Evolutionary conservation across 2,888 invertebrate species (phyloP), one percentile per base, ranked within the genome.

Genomic region (Apamea epomidion): DNA sequence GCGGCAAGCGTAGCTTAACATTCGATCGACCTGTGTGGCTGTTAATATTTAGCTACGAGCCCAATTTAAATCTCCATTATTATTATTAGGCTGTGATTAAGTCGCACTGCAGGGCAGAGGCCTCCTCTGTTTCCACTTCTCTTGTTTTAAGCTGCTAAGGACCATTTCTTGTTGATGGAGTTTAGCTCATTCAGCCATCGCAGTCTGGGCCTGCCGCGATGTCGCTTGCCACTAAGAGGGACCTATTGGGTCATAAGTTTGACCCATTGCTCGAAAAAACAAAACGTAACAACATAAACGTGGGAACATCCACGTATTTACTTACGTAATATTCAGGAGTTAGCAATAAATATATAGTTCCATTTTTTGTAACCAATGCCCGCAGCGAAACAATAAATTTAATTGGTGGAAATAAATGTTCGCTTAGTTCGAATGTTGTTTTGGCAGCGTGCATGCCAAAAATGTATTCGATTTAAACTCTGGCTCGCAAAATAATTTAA

Each of bases 371-470:
- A 42, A 85, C 51, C 58, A 67, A 68, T 51, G 74, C 84, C 65
- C 16, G 58, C 16, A 64, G 84, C 48, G 7, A n/a, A 42, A 77
- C 74, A 48, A 80, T 87, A 83, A 76, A 83, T 87, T 80, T 85
- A 87, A 85, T 87, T 87, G 85, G 60, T 67, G 48, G n/a, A 25
- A 75, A 80, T 74, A 80, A 69, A 87, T 72, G 76, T 71, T 60
- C 69, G 68, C 62, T 80, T 84, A 84, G 76, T 74, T 77, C 12
- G 32, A 37, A 29, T 64, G 67, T 78, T 73, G 65, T 79, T 87
- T 76, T 79, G 70, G 87, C 70, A 72, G 48, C 18, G 69, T 37
- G 37, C 71, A 74, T 68, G 71, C 74, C 74, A 78, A 79, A 85
- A 82, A 65, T 73, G 72, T 76, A 62, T 80, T 69, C 67, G 72